Evolutionary conservation across 2,113 vertebrate genomes (phyloP).

Genomic region (Vidua chalybeata): DNA sequence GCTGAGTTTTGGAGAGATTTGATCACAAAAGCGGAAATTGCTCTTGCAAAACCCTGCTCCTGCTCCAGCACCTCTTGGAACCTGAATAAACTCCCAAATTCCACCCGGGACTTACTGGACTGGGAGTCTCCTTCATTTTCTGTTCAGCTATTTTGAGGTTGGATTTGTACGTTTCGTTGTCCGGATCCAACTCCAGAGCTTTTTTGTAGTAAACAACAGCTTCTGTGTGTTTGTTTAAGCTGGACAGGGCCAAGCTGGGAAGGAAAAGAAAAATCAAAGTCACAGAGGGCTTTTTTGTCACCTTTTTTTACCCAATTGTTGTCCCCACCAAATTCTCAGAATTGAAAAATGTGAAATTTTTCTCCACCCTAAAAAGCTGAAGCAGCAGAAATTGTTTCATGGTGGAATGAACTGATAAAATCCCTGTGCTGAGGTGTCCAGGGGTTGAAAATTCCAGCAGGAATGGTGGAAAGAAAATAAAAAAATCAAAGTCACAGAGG

Average conservation of each 20-base stretch:
- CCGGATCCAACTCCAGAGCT: slow-evolving; percentile 93
- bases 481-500: no score
- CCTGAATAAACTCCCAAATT: rapidly evolving
- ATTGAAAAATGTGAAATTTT: rapidly evolving
- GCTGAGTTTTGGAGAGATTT: background rate
- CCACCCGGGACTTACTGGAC: slow-evolving; percentile 78
- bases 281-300: background rate
- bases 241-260: slow-evolving; percentile 88
- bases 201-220: slow-evolving; percentile 90
- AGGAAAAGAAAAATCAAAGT: background rate
- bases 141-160: slow-evolving; percentile 94
- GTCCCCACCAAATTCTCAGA: background rate
- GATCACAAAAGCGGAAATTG: background rate
- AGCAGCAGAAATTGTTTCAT: rapidly evolving
- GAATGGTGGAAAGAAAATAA: background rate
- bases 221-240: slow-evolving; percentile 91
- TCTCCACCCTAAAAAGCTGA: background rate
- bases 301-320: rapidly evolving
- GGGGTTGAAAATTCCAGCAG: background rate
- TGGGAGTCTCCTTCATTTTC: slow-evolving; percentile 88
- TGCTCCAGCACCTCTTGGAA: background rate
- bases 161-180: slow-evolving; percentile 92
- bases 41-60: background rate
- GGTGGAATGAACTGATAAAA: rapidly evolving
- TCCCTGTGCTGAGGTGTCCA: rapidly evolving